Conservation (phyloP, 2,113 vertebrate genomes). For the Pitta sordida region DNA sequence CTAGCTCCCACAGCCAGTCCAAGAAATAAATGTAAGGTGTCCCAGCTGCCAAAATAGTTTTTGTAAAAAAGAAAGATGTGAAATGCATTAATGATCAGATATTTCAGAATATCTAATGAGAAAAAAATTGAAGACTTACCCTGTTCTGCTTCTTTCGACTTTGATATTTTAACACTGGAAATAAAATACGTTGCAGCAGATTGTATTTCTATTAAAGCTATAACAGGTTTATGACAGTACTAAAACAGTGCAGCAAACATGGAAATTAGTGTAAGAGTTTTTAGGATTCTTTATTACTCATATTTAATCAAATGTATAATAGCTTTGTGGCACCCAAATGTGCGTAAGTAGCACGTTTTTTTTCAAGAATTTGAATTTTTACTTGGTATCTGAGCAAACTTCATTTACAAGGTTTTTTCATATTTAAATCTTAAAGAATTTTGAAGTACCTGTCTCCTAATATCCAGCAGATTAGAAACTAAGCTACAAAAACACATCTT, state of each 20-base stretch:
- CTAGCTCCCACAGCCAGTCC: neutral
- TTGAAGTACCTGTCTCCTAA: conserved; percentile 35
- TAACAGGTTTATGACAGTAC: conserved; percentile 64
- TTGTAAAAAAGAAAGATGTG: neutral
- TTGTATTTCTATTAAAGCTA: conserved; percentile 65
- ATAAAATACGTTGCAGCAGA: conserved; percentile 55
- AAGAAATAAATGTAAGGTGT: conserved; percentile 7
- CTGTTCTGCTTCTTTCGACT: conserved; percentile 22
- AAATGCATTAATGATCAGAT: neutral
- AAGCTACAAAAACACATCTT: neutral
- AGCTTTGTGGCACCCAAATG: conserved; percentile 37
- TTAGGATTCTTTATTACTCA: conserved; percentile 43
- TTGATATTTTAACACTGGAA: conserved; percentile 22
- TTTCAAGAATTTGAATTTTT: conserved; percentile 47
- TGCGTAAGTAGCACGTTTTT: conserved; percentile 15
- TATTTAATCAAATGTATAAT: conserved; percentile 53
- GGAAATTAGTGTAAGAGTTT: conserved; percentile 56
- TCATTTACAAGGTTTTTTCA: conserved; percentile 29
- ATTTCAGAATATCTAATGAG: conserved; percentile 10
- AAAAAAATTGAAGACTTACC: neutral
- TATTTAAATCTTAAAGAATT: conserved; percentile 13
- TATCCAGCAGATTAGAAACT: neutral
- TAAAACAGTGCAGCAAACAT: conserved; percentile 63
- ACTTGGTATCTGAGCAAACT: neutral
- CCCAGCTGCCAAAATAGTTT: neutral